Percentiles rank a stretch among this genome's conserved stretches.
phyloP scores from a whole-genome alignment of 2,888 invertebrate species.

The Atrina japonica region DNA sequence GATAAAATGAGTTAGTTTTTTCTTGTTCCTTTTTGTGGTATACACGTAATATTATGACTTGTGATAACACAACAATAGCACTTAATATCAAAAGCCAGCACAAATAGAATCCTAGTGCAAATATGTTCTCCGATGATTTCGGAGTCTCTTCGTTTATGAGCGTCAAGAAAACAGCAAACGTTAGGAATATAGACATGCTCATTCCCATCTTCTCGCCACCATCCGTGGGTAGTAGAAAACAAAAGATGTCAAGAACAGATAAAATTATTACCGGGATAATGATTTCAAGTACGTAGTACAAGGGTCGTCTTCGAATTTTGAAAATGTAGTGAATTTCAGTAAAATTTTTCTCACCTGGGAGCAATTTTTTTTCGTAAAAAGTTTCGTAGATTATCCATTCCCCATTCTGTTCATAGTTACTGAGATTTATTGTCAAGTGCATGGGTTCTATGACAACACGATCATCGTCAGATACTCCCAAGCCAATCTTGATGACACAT shows the following conservation, averaged over 20 bases:
- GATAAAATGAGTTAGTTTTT: too few species aligned
- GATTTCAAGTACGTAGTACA: background rate
- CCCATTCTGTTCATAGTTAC: background rate
- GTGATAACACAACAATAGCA: too few species aligned
- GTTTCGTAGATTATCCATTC: conserved; percentile 3
- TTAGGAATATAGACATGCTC: conserved; percentile 11
- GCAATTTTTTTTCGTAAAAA: background rate
- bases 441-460: background rate
- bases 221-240: background rate
- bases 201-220: conserved; percentile 11
- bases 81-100: too few species aligned
- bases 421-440: background rate
- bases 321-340: background rate
- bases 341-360: background rate
- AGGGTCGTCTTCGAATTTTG: background rate
- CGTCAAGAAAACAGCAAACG: conserved; percentile 12
- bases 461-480: background rate
- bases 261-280: conserved; percentile 6
- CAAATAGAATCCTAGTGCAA: too few species aligned
- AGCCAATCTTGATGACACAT: conserved; percentile 2
- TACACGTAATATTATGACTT: too few species aligned
- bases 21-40: too few species aligned
- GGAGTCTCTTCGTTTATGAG: conserved; percentile 1
- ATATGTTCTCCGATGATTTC: background rate
- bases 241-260: background rate